Evolutionary conservation across 2,797 vertebrate species (phyloP), one percentile per base, ranked within the genome.

Genomic region (Sebastes trivittatus): DNA sequence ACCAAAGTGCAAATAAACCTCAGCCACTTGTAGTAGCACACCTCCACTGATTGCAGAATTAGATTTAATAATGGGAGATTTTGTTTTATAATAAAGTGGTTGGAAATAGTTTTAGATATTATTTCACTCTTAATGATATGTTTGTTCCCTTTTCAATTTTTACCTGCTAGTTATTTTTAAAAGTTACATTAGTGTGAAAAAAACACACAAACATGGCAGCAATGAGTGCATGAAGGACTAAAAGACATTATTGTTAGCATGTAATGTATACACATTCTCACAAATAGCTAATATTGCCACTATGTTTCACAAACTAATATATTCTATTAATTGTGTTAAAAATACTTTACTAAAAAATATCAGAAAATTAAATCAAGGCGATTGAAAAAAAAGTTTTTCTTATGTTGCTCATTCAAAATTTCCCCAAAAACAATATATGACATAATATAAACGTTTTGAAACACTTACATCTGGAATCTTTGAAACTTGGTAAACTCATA

Each of bases 1-100:
- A 92, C 84, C 78, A 89, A 85, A 85, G 86, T 89, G 87, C 89
- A 93, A 93, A 89, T 85, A 91, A 94, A 91, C 75, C 82, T 80
- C 81, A 72, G 85, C 79, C 88, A 92, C 91, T 88, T 88, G 91
- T 85, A 82, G 84, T 75, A 75, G 80, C 72, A 74, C 78, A 87
- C 46, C 68, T 69, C 56, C 14, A 66, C 32, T 76, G 46, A 76
- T 82, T 84, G 58, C 42, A 82, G 11, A 72, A 49, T 79, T 20
- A 56, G 5, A 75, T 62, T 71, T 54, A 55, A 81, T 30, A 62
- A 27, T 58, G 13, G 20, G 22, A 46, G 72, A 32, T 60, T 54
- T 38, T 14, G 2, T 38, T 38, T 38, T 38, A 38, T 38, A 55
- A 77, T 29, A 66, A 70, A 64, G 18, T 30, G 3, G 11, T 22